Base-by-base conservation (phyloP, 2,888 invertebrate species). In the Tachina grossa region DNA sequence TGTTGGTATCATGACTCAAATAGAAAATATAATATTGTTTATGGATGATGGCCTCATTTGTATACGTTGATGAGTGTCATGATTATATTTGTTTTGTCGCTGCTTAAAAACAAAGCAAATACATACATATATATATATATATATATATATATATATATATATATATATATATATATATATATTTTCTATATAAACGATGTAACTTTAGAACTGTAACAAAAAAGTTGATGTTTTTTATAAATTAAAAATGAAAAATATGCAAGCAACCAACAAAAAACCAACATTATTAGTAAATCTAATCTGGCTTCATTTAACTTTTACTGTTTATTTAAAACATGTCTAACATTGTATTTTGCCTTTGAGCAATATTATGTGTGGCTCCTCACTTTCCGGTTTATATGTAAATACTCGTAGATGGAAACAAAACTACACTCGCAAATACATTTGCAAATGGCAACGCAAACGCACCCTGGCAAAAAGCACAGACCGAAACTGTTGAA, bases 71-170 rank as follows among this genome's bases (percentile, higher is more conserved):
- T 81, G 83, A 85, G 88, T 87, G 88, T 87, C 83, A 87, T 88
- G 87, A 88, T 88, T 87, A 87, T 88, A 86, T 88, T 88, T 88
- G 79, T 87, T 88, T 88, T 88, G 87, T 87, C 87, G 84, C 88
- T 87, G 63, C 86, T 83, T 68, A 84, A 83, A 66, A 80, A 71
- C 51, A 78, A 68, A 78, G 45, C 69, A 83, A 71, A 77, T 65
- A 77, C 4, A 13, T 9, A 47, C n/a, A n/a, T n/a, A n/a, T n/a
- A n/a, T n/a, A n/a, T n/a, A n/a, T n/a, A n/a, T n/a, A n/a, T n/a
- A n/a, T n/a, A n/a, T n/a, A n/a, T n/a, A n/a, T n/a, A n/a, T n/a
- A n/a, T n/a, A n/a, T n/a, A n/a, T n/a, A n/a, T n/a, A n/a, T n/a
- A n/a, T n/a, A n/a, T n/a, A n/a, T n/a, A n/a, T n/a, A n/a, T n/a